Conservation (phyloP, 2,797 vertebrate genomes). For the Tenualosa thibaudeaui region DNA sequence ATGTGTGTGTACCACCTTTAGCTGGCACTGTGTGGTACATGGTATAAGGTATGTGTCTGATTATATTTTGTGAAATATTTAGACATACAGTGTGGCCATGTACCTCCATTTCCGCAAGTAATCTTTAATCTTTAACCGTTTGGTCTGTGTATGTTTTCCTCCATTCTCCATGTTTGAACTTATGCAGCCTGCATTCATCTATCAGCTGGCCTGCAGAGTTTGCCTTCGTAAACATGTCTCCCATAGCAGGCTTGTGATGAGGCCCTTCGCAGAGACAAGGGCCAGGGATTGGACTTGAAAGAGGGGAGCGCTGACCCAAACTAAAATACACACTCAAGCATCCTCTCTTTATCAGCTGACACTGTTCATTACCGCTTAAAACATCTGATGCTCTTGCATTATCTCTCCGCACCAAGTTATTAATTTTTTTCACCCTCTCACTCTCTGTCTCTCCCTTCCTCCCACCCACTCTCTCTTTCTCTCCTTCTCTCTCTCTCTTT, state of each 20-base stretch:
- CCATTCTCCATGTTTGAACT: background rate
- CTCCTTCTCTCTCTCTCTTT: conserved; percentile 17
- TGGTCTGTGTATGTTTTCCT: background rate
- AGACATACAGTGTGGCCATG: background rate
- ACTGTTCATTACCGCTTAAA: conserved; percentile 69
- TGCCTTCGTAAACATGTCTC: background rate
- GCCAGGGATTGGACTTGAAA: background rate
- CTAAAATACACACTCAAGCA: conserved; percentile 4
- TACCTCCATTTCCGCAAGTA: background rate
- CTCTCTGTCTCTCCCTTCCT: conserved; percentile 3
- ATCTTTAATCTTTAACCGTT: background rate
- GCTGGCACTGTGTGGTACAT: background rate
- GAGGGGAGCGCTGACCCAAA: background rate
- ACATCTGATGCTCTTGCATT: conserved; percentile 66
- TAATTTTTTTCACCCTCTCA: conserved; percentile 59
- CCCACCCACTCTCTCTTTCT: background rate
- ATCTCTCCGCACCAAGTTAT: conserved; percentile 71
- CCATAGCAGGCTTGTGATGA: background rate
- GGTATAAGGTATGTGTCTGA: background rate
- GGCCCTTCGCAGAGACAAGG: background rate
- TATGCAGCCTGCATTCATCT: background rate
- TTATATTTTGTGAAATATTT: background rate
- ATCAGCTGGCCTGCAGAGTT: background rate
- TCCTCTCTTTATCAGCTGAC: conserved; percentile 66
- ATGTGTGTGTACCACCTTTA: conserved; percentile 11